These are phyloP conservation scores for Microchrysa polita DNA, from an alignment of 2,888 invertebrate genomes.

Conservation along the genomic window DNA sequence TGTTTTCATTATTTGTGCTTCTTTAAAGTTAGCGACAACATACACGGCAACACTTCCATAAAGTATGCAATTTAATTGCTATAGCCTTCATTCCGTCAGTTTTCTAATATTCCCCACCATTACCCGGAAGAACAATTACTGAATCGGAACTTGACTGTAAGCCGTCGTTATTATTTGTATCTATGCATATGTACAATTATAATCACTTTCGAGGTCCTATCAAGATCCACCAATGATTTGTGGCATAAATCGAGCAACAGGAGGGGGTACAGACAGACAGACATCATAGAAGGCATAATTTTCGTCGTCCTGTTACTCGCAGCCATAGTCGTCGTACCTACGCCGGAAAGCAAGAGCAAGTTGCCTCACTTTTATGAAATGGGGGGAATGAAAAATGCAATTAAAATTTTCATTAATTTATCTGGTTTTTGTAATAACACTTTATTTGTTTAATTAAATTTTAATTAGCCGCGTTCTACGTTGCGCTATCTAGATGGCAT, in stretches of 20 bases:
- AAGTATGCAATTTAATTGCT: too few species aligned
- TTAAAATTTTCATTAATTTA: conserved; percentile 57
- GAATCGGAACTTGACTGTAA: too few species aligned
- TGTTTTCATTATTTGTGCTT: too few species aligned
- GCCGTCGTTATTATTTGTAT: background rate
- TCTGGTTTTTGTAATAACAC: conserved; percentile 56
- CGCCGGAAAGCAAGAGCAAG: background rate
- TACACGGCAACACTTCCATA: too few species aligned
- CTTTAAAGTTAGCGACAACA: too few species aligned
- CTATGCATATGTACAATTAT: too few species aligned
- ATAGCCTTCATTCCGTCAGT: too few species aligned
- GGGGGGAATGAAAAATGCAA: conserved; percentile 53
- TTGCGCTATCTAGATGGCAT: background rate
- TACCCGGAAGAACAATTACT: too few species aligned
- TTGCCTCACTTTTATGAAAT: background rate
- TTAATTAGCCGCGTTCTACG: conserved; percentile 42
- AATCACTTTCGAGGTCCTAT: background rate
- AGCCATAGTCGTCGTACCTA: background rate
- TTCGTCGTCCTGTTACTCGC: background rate
- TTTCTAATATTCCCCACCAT: too few species aligned
- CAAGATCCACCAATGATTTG: conserved; percentile 14
- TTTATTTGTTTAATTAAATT: conserved; percentile 57
- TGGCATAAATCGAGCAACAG: background rate
- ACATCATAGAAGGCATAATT: too few species aligned
- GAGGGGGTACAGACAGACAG: background rate